Evolutionary conservation across 2,113 vertebrate species (phyloP), one percentile per base, ranked within the genome.

Genomic region (Semnornis frantzii): DNA sequence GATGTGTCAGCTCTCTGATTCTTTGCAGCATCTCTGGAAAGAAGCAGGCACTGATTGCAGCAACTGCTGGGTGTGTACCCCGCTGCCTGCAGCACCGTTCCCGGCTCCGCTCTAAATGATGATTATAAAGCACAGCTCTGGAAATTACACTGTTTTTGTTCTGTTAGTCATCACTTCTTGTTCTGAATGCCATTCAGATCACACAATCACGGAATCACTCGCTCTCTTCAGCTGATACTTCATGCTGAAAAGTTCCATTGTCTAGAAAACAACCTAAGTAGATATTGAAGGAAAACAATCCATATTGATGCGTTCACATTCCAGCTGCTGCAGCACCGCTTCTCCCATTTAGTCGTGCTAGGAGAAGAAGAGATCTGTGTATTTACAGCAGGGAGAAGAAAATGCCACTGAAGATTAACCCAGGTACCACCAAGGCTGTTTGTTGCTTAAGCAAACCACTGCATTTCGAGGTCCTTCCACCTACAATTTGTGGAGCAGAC

Each of bases 211-310:
- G 15, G 44, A 46, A 46, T 46, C 44, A 46, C 44, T 46, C 90
- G 84, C 66, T 78, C 55, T 77, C 74, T 90, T 93, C n/a, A 48
- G 75, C 87, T 92, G 76, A 60, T 92, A 66, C 81, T 81, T 91
- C 82, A 5, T 2, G 58, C 73, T 57, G 76, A 70, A 70, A 83
- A 87, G 87, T 77, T 70, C 77, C 84, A 60, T 95, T 90, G 80
- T 81, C 82, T 86, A 75, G 69, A 90, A 96, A 94, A 95, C 90
- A 87, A 82, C 76, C 37, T 24, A 57, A 90, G 70, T 74, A 86
- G 33, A 5, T 75, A 68, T 83, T 94, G 69, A 79, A 90, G 85
- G 72, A 65, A 92, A 94, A 78, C 62, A 93, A n/a, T 15, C 50
- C 79, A 50, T 87, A 86, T 74, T 91, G 94, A 77, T 78, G 78